Conservation (phyloP, 53 echinoderm and acorn worm species). For the Glandiceps talaboti region DNA sequence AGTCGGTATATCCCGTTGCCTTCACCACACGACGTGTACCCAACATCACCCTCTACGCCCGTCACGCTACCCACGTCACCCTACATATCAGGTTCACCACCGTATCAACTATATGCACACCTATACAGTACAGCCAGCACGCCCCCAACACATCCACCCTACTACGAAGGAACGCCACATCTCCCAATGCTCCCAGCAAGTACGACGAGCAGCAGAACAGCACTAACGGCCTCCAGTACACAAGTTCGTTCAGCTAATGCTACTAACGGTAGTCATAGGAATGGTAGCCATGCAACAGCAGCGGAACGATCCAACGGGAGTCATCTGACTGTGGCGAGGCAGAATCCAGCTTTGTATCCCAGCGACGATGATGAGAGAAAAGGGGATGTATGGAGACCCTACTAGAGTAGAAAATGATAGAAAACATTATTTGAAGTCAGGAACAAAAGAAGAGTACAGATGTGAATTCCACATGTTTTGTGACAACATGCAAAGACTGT, state of each 20-base stretch:
- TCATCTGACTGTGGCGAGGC: neutral
- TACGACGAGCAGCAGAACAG: slow-evolving; percentile 12
- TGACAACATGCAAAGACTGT: no score
- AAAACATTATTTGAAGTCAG: no score
- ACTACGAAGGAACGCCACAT: slow-evolving; percentile 39
- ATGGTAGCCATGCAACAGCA: neutral
- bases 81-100: slow-evolving; percentile 69
- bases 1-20: slow-evolving; percentile 60
- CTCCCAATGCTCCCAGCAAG: slow-evolving; percentile 62
- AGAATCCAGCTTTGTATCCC: slow-evolving; percentile 1
- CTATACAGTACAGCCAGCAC: slow-evolving; percentile 87
- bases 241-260: neutral
- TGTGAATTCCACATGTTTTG: no score
- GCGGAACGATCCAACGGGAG: neutral
- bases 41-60: slow-evolving; percentile 24
- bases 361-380: slow-evolving; percentile 54
- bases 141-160: slow-evolving; percentile 30
- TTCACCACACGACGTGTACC: slow-evolving; percentile 54
- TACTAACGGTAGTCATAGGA: neutral
- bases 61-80: slow-evolving; percentile 73
- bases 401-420: slow-evolving; percentile 30
- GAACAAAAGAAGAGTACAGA: no score
- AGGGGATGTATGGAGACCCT: slow-evolving; percentile 97
- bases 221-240: neutral
- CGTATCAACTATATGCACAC: slow-evolving; percentile 85